Evolutionary conservation across 2,113 vertebrate genomes (phyloP), one percentile per base, ranked within the genome.

Genomic region (Peromyscus maniculatus): DNA sequence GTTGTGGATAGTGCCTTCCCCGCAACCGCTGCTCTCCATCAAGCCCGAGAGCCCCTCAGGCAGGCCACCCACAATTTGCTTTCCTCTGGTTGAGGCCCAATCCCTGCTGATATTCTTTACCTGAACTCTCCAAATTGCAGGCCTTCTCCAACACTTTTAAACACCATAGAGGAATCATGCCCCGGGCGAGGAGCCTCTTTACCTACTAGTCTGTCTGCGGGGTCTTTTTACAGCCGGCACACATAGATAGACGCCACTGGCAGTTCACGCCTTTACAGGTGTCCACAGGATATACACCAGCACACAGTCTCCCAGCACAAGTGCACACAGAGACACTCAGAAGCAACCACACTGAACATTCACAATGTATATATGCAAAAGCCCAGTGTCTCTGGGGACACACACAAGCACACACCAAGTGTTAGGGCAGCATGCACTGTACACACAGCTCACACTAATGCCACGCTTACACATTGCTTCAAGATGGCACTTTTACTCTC

Each of bases 401-500:
- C 77, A 82, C 62, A 5, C 84, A 77, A 57, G 26, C 71, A 46
- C 72, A 77, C 43, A 7, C 71, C 55, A 7, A 72, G 78, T 15
- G 39, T 91, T 36, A 21, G 36, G 93, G 43, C 74, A 89, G 52
- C 92, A 24, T 5, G 24, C 46, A 86, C 91, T 49, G 2, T 82
- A 86, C 78, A 67, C 89, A 13, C 52, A 39, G 91, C 52, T 33
- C 71, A 62, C 74, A 52, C 39, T 7, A 74, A 72, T 43, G 78
- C 17, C 7, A 39, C 78, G 74, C 80, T 62, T 31, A 43, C 57
- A 12, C 0, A 86, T 55, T 75, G 95, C 95, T 93, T 88, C 62
- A 49, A 95, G 94, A 83, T 62, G 17, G 39, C 87, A 94, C 93
- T 97, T 95, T 83, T 75, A 91, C 96, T 96, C 82, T 89, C 82